These are phyloP conservation scores for Sminthurinus aureus DNA, from an alignment of 2,888 invertebrate genomes.

Conservation along the genomic window DNA sequence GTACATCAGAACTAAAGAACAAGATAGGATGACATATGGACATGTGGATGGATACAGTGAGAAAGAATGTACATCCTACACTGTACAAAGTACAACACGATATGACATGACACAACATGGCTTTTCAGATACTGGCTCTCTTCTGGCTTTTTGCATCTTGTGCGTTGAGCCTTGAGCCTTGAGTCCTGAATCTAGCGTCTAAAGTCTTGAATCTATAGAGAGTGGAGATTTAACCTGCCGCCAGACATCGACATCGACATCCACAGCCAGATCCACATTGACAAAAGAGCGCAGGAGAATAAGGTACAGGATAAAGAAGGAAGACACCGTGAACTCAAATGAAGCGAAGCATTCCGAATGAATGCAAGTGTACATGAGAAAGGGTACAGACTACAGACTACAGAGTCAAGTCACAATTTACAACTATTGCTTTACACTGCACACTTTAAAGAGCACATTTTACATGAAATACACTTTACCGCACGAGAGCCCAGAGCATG, in stretches of 20 bases:
- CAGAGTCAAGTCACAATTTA: too few relatives aligned
- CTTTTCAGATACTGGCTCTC: too few relatives aligned
- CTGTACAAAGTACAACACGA: too few relatives aligned
- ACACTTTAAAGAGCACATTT: background rate
- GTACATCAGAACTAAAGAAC: background rate
- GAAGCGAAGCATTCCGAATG: constrained; percentile 18
- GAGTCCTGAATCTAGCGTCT: too few relatives aligned
- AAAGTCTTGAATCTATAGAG: too few relatives aligned
- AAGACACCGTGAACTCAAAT: constrained; percentile 22
- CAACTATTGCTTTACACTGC: background rate
- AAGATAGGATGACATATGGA: background rate
- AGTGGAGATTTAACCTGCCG: too few relatives aligned
- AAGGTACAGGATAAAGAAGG: background rate
- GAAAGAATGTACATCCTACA: background rate
- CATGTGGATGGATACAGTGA: background rate
- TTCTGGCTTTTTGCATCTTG: too few relatives aligned
- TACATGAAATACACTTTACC: background rate
- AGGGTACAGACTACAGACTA: background rate
- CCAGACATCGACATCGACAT: background rate
- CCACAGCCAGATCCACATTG: too few relatives aligned
- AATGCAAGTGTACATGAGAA: background rate
- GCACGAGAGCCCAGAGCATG: background rate
- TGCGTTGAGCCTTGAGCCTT: too few relatives aligned
- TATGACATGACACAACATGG: too few relatives aligned
- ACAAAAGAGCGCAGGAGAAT: background rate